Base-by-base conservation (phyloP, 2,888 invertebrate genomes). In the Altica lythri region DNA sequence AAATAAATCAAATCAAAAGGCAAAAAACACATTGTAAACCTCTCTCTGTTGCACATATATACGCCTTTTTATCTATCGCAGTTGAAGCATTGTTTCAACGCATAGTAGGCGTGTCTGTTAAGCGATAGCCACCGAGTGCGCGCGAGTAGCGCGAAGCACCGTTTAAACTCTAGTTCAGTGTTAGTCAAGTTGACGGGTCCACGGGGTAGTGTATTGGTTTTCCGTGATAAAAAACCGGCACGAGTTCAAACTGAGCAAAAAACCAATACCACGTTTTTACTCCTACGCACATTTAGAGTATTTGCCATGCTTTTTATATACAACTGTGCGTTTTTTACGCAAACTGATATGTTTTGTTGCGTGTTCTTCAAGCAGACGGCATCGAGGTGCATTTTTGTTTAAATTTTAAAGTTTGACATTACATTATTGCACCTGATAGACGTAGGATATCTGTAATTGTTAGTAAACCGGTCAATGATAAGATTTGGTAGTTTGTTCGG, bases 161-260 rank as follows among this genome's bases (percentile, higher is more conserved):
- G 59, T 60, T 63, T 61, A 56, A 59, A 56, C 61, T 55, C 61
- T 62, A 55, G 55, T 52, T 56, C 54, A 58, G 56, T 53, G 45
- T 61, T 56, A 62, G 62, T 61, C 57, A 61, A 57, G 59, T 59
- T 58, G 57, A 56, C 59, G 62, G 57, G 59, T 60, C 53, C 56
- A 55, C 59, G 56, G 58, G 60, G 57, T 50, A 60, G 57, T 59
- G 58, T 65, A 63, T 59, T 60, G 61, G 60, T 63, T 65, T 60
- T 59, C 62, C 61, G 61, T 52, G 55, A 49, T 57, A 54, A 62
- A 59, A 62, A 64, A 64, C 60, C 56, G 57, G 61, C 60, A 59
- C 61, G 59, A 57, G 59, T 55, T 53, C 43, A 52, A 46, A 40
- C 46, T 32, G 19, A 18, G 47, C 57, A 60, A 57, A 57, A 60